Conservation (phyloP, 2,113 vertebrate genomes). For the Pygoscelis adeliae region DNA sequence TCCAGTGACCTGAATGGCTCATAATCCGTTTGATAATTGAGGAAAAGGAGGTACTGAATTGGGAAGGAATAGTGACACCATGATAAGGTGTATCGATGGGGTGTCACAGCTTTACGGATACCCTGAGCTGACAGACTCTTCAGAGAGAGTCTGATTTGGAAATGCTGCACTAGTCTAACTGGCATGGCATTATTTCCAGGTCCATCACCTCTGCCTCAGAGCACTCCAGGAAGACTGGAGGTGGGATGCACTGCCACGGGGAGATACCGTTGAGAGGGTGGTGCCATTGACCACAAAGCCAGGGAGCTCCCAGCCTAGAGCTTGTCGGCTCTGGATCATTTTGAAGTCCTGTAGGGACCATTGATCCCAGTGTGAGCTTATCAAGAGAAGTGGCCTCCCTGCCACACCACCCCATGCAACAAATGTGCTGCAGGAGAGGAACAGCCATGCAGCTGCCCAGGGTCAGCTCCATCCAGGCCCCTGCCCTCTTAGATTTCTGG, state of each 20-base stretch:
- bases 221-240: background rate
- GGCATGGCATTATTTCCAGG: too few relatives aligned
- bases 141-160: fast-evolving
- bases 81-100: fast-evolving
- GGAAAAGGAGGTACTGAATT: background rate
- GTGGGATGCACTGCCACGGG: fast-evolving
- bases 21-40: background rate
- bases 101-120: fast-evolving
- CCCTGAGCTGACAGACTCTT: background rate
- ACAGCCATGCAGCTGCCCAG: background rate
- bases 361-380: too few relatives aligned
- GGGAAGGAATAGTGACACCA: background rate
- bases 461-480: background rate
- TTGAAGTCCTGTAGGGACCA: background rate
- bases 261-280: too few relatives aligned
- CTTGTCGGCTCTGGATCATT: too few relatives aligned
- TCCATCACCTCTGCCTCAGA: background rate
- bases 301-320: background rate
- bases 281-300: background rate
- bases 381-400: background rate
- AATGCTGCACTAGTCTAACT: background rate
- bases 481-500: background rate
- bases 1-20: background rate
- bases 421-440: background rate
- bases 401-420: background rate